phyloP scores from a whole-genome alignment of 2,797 vertebrate genomes.

The Euthynnus affinis region DNA sequence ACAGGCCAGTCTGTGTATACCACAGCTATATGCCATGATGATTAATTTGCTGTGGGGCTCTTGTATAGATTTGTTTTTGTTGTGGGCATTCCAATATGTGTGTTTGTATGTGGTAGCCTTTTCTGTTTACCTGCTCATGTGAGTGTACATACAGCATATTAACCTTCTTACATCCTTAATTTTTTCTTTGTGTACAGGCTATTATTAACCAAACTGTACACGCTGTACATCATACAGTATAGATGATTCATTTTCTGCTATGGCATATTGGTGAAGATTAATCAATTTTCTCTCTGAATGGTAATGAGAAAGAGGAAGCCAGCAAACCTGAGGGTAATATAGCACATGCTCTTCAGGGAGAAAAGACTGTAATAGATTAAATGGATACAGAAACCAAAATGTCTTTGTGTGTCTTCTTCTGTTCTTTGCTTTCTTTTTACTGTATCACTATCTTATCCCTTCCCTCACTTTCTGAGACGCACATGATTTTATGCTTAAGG shows the following conservation, averaged over 20 bases:
- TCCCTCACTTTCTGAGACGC: conserved; percentile 11
- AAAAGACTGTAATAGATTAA: conserved; percentile 22
- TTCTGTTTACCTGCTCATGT: conserved; percentile 21
- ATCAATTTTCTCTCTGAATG: conserved; percentile 28
- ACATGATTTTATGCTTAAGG: conserved; percentile 7
- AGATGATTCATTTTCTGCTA: not conserved
- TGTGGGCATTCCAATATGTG: conserved; percentile 22
- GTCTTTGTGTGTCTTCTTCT: conserved; percentile 15
- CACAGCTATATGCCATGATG: conserved; percentile 64
- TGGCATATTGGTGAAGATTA: not conserved
- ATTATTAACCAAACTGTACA: conserved; percentile 21
- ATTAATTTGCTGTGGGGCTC: conserved; percentile 62
- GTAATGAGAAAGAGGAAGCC: conserved; percentile 28
- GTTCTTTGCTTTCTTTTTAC: not conserved
- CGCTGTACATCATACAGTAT: not conserved
- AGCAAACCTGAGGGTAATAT: conserved; percentile 8
- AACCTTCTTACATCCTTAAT: not conserved
- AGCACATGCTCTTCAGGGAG: conserved; percentile 2
- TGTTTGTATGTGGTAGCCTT: conserved; percentile 12
- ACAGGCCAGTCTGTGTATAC: conserved; percentile 50
- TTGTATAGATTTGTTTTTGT: conserved; percentile 56
- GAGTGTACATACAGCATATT: not conserved
- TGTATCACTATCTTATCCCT: not conserved
- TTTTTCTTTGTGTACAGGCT: not conserved
- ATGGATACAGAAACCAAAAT: not conserved